Conservation (phyloP, 2,888 invertebrate species). For the Drosophila suboccidentalis region DNA sequence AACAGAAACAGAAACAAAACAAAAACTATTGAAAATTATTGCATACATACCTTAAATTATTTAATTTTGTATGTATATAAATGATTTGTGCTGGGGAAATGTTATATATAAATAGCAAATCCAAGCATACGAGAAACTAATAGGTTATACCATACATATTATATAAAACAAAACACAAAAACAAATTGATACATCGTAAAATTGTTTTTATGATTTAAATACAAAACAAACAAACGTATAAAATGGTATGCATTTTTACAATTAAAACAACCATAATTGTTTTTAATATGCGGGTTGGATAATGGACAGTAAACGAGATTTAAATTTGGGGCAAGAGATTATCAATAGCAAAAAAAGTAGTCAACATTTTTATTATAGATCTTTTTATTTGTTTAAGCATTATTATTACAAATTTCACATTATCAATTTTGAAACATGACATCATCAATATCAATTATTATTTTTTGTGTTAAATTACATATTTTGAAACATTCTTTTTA, state of each 20-base stretch:
- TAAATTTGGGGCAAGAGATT: not conserved
- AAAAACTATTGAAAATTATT: conserved; percentile 51
- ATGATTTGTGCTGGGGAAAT: conserved; percentile 60
- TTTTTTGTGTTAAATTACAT: conserved; percentile 50
- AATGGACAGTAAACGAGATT: not conserved
- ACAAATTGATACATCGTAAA: conserved; percentile 75
- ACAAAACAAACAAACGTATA: conserved; percentile 52
- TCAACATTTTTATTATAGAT: conserved; percentile 45
- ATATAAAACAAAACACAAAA: conserved; percentile 60
- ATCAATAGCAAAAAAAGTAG: not conserved
- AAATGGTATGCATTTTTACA: conserved; percentile 68
- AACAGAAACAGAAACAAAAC: conserved; percentile 50
- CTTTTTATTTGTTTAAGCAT: conserved; percentile 65
- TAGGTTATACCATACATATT: conserved; percentile 77
- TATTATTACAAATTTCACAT: conserved; percentile 65
- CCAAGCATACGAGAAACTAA: conserved; percentile 73
- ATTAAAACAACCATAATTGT: conserved; percentile 39
- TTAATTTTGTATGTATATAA: conserved; percentile 73
- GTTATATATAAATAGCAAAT: conserved; percentile 68
- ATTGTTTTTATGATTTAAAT: conserved; percentile 80
- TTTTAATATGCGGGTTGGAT: conserved; percentile 29
- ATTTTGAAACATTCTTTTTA: conserved; percentile 54
- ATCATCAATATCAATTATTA: conserved; percentile 24
- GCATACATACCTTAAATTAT: conserved; percentile 75
- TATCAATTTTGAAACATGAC: conserved; percentile 62